Evolutionary conservation across 2,113 vertebrate genomes (phyloP).

Genomic region (Lophius piscatorius): DNA sequence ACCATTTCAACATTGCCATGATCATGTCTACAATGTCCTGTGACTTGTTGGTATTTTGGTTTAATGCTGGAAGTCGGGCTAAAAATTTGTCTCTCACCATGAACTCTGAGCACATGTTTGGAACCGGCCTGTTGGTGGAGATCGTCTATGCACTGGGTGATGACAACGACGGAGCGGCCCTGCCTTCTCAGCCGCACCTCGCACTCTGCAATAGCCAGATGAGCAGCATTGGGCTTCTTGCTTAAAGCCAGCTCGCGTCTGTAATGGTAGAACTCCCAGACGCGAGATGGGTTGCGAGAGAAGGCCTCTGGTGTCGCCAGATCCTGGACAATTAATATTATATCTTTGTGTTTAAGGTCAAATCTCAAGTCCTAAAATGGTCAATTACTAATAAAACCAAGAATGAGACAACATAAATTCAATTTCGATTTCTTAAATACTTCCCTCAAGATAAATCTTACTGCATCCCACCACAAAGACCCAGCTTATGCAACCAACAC

Average conservation of each 20-base stretch:
- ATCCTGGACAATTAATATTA: constrained; percentile 76
- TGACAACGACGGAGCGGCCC: constrained; percentile 87
- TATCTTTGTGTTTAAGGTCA: constrained; percentile 2
- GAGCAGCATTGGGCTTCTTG: constrained; percentile 86
- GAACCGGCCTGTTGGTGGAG: constrained; percentile 92
- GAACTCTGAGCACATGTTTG: constrained; percentile 89
- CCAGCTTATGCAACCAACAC: constrained; percentile 37
- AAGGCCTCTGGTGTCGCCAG: constrained; percentile 92
- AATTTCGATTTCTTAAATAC: constrained; percentile 6
- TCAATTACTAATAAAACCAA: too few species aligned
- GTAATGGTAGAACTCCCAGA: constrained; percentile 99
- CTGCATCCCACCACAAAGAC: constrained; percentile 9
- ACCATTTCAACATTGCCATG: background rate
- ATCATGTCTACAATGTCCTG: background rate
- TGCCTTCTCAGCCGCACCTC: constrained; percentile 87
- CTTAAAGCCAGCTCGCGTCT: constrained; percentile 86
- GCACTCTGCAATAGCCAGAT: constrained; percentile 89
- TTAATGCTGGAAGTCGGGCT: too few species aligned
- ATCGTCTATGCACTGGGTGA: constrained; percentile 95
- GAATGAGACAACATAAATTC: too few species aligned
- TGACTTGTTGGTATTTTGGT: background rate
- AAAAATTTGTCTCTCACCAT: constrained; percentile 82
- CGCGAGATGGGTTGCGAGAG: constrained; percentile 87
- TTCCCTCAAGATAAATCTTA: constrained; percentile 7
- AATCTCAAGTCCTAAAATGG: constrained; percentile 5